Base-by-base conservation (phyloP, 1,140 invertebrate species). In the Pentalonia nigronervosa region DNA sequence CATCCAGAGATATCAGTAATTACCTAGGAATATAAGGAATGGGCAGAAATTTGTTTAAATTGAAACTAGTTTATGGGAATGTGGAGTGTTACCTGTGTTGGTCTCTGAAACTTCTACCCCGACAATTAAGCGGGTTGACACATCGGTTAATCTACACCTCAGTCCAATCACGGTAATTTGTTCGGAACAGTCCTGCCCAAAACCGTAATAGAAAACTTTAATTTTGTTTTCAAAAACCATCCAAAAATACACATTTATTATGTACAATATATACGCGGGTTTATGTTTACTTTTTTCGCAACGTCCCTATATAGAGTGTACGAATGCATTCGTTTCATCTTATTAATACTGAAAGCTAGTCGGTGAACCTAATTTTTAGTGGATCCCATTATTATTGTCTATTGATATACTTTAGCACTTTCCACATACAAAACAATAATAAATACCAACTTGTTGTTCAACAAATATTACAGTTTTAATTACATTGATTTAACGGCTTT, bases 161-260 rank as follows among this genome's bases (percentile, higher is more conserved):
- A 0, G 6, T 17, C 21, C n/a, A 1, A 4, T 30, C 11, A 76
- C n/a, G 6, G 14, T 76, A 76, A n/a, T 76, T 76, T 76, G 3
- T 76, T 17, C 4, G 2, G 60, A 14, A 67, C 30, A 60, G 8
- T 30, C 23, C 3, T 67, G 3, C 50, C 34, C 3, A 21, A 36
- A 23, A 90, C 21, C 23, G 25, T 36, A 53, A 90, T 41, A 89
- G n/a, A 89, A 90, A 60, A 90, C 88, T 41, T 41, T 90, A 41
- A 60, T 90, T 60, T 30, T 30, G 23, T 90, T 34, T 56, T 41
- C 60, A 56, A 90, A 90, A 56, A 60, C 25, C 87, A 56, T 60
- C 23, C 50, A 36, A 41, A 25, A 36, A 41, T 14, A 90, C 53
- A 2, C 45, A 7, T 47, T 20, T 53, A 53, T 53, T 23, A 53